phyloP scores from a whole-genome alignment of 2,888 invertebrate species.

The Dynastes hyllus region DNA sequence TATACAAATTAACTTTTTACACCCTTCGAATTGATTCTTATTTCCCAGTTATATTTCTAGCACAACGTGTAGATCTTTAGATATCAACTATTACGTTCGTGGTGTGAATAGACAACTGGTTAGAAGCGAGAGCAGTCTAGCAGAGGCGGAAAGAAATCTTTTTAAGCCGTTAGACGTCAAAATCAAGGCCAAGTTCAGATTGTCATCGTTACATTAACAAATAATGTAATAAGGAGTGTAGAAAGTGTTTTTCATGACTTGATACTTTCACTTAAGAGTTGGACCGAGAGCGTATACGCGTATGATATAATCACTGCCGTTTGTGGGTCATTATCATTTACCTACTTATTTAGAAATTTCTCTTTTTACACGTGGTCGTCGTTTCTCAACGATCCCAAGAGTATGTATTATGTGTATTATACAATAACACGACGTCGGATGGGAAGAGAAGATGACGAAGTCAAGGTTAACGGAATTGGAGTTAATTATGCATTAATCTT shows the following conservation, averaged over 20 bases:
- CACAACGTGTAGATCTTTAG: too few species aligned
- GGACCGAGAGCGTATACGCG: conserved; percentile 9
- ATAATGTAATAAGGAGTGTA: conserved; percentile 40
- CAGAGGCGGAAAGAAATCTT: conserved; percentile 27
- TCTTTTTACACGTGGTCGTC: conserved; percentile 42
- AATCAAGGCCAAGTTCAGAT: conserved; percentile 47
- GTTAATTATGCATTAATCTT: neutral
- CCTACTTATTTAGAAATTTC: conserved; percentile 51
- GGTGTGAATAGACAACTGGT: neutral
- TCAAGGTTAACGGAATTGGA: conserved; percentile 1
- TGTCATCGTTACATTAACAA: conserved; percentile 46
- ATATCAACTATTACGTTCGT: too few species aligned
- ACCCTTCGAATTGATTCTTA: too few species aligned
- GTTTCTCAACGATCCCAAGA: conserved; percentile 18
- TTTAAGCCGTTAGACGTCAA: conserved; percentile 29
- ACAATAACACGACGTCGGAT: neutral
- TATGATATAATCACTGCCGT: conserved; percentile 55
- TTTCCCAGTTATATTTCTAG: too few species aligned
- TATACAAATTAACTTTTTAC: too few species aligned
- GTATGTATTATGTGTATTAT: neutral
- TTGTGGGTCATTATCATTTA: conserved; percentile 60
- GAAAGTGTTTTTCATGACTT: conserved; percentile 45
- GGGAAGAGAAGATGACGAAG: neutral
- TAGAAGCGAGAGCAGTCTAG: neutral
- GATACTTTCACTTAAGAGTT: conserved; percentile 38